Percentiles rank a stretch among this genome's conserved stretches.
Conservation (phyloP, 2,888 invertebrate species). For the Drosophila sordidula region DNA sequence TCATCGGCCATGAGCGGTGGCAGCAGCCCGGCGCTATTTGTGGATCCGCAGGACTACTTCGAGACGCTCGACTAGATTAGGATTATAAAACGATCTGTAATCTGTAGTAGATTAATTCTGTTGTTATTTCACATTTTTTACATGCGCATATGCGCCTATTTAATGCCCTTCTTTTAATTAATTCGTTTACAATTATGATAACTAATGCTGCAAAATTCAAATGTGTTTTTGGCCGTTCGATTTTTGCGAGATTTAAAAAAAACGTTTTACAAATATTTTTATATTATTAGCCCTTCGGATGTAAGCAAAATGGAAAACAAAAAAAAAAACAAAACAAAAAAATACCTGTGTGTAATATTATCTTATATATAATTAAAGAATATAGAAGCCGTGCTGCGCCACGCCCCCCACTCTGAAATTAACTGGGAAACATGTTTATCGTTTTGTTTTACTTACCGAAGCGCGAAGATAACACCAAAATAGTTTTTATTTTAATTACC, state of each 20-base stretch:
- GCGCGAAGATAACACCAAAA: conserved; percentile 38
- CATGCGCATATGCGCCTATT: conserved; percentile 37
- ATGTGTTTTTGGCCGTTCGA: conserved; percentile 26
- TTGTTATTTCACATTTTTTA: conserved; percentile 67
- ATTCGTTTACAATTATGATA: conserved; percentile 25
- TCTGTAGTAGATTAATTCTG: conserved; percentile 71
- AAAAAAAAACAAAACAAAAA: conserved; percentile 1
- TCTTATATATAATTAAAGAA: conserved; percentile 49
- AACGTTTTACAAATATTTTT: conserved; percentile 59
- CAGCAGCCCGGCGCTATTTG: conserved; percentile 61
- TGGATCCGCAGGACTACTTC: conserved; percentile 69
- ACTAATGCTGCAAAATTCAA: conserved; percentile 15
- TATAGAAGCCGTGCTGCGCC: conserved; percentile 40
- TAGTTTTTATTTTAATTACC: conserved; percentile 11
- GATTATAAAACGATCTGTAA: conserved; percentile 41
- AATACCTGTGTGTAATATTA: conserved; percentile 55
- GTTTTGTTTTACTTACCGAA: conserved; percentile 31
- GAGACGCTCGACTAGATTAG: conserved; percentile 74
- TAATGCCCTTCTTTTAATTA: conserved; percentile 40
- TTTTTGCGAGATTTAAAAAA: conserved; percentile 57
- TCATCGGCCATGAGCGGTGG: conserved; percentile 38
- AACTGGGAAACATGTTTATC: conserved; percentile 30
- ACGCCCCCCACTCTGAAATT: conserved; percentile 23
- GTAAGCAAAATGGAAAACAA: conserved; percentile 39
- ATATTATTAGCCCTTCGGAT: conserved; percentile 52